Percentiles rank a stretch among this genome's conserved stretches.
phyloP scores from a whole-genome alignment of 2,888 invertebrate species.

The Achlya flavicornis region DNA sequence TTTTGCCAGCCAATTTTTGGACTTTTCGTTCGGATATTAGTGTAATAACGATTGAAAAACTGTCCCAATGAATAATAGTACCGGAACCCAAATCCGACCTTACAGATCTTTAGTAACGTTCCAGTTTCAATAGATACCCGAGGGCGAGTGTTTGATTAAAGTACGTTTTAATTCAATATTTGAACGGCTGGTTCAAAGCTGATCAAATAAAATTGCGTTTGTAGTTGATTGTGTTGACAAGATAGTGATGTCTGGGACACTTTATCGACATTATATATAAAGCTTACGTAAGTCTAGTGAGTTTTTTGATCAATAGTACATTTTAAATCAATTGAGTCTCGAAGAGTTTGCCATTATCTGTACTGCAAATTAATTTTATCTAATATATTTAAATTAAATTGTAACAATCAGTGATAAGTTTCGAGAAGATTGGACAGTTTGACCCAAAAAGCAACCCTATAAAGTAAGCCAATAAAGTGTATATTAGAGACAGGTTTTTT shows the following conservation, averaged over 20 bases:
- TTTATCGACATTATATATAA: background rate
- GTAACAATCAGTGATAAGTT: too few relatives aligned
- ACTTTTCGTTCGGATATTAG: too few relatives aligned
- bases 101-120: background rate
- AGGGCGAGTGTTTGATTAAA: slow-evolving; percentile 28
- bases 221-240: slow-evolving; percentile 3
- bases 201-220: slow-evolving; percentile 44
- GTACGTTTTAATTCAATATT: slow-evolving; percentile 45
- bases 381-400: too few relatives aligned
- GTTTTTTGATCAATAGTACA: background rate
- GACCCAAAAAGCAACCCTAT: too few relatives aligned
- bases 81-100: background rate
- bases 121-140: slow-evolving; percentile 5
- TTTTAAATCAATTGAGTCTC: too few relatives aligned
- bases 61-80: too few relatives aligned
- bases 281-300: background rate
- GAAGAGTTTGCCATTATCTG: too few relatives aligned
- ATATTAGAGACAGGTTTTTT: too few relatives aligned
- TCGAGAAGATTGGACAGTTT: too few relatives aligned
- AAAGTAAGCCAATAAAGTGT: too few relatives aligned
- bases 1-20: too few relatives aligned
- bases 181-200: slow-evolving; percentile 43
- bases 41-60: background rate
- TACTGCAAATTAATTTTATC: too few relatives aligned
- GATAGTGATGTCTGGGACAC: background rate